These are phyloP conservation scores for Brachionus rubens DNA, from an alignment of 1,140 invertebrate species.

Conservation along the genomic window DNA sequence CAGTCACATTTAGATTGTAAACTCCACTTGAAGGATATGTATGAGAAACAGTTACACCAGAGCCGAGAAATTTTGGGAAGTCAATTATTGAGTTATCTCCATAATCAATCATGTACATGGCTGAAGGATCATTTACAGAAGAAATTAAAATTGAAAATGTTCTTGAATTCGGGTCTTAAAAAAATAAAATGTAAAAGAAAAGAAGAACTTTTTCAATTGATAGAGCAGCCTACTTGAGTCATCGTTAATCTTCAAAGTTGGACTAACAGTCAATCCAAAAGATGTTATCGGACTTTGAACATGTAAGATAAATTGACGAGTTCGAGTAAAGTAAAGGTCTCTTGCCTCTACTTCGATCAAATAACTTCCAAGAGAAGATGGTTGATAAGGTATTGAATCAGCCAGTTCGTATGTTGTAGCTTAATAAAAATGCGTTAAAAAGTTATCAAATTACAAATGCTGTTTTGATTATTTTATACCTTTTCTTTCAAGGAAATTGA, in stretches of 20 bases:
- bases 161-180: background rate
- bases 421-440: background rate
- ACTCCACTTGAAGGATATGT: background rate
- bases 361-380: background rate
- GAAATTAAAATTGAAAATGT: no score
- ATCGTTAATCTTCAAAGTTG: background rate
- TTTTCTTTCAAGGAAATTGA: background rate
- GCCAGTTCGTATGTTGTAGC: background rate
- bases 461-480: no score
- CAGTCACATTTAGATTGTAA: background rate
- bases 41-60: background rate
- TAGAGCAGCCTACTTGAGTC: conserved; percentile 8
- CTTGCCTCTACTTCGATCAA: background rate
- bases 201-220: background rate
- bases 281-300: background rate
- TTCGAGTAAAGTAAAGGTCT: background rate
- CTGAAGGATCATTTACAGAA: background rate
- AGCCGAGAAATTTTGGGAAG: background rate
- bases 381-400: background rate
- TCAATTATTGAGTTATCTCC: conserved; percentile 11
- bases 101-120: conserved; percentile 3
- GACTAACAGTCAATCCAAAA: background rate
- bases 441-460: background rate
- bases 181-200: background rate
- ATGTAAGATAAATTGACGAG: background rate